A percentile compares a stretch with the other conserved stretches of the same genome.
Conservation (phyloP, 2,797 vertebrate species). For the Lindbergichthys nudifrons region DNA sequence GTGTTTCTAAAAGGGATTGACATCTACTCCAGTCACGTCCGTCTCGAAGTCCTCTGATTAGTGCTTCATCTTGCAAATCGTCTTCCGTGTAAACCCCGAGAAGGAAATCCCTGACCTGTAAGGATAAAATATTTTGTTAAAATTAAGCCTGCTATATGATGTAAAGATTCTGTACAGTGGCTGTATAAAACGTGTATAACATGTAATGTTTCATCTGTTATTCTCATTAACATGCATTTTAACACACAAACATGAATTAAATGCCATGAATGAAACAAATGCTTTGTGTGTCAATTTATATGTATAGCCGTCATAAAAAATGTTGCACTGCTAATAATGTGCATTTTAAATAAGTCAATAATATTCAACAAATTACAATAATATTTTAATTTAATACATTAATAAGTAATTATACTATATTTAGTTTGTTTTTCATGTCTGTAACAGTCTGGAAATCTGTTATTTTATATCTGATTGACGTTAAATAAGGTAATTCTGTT, state of each 20-base stretch:
- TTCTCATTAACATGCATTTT: constrained; percentile 20
- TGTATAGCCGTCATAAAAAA: no score
- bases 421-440: neutral
- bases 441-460: neutral
- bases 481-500: constrained; percentile 23
- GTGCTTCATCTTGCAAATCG: constrained; percentile 91
- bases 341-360: neutral
- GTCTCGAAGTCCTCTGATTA: constrained; percentile 56
- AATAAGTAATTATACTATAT: neutral
- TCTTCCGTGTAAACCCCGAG: constrained; percentile 79
- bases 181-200: constrained; percentile 23
- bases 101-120: constrained; percentile 78
- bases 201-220: neutral
- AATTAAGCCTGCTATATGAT: constrained; percentile 13
- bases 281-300: neutral
- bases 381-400: neutral
- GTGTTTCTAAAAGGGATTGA: constrained; percentile 18
- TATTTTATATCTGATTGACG: neutral
- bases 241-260: neutral
- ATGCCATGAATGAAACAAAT: neutral
- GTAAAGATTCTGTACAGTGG: constrained; percentile 27
- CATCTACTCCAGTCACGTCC: constrained; percentile 46
- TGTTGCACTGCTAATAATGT: neutral
- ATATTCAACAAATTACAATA: constrained; percentile 1
- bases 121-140: constrained; percentile 20